Evolutionary conservation across 2,797 vertebrate genomes (phyloP).

Genomic region (Melanotaenia pygmaea): DNA sequence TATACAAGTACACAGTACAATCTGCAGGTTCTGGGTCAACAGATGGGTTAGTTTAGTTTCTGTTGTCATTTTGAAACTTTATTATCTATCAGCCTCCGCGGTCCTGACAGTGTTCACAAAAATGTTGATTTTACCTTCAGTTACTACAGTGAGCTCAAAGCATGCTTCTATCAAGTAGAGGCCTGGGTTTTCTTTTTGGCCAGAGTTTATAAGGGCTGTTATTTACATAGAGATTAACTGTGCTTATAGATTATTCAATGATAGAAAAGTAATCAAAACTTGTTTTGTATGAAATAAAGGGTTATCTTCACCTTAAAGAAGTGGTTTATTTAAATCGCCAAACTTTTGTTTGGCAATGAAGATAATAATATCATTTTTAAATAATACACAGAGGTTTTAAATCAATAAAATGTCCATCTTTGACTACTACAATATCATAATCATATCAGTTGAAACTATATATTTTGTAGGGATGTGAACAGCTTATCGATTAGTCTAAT

Average conservation of each 20-base stretch:
- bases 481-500: no score
- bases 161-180: no score
- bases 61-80: background rate
- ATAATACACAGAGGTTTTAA: no score
- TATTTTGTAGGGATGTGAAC: no score
- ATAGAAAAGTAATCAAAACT: background rate
- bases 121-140: background rate
- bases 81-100: background rate
- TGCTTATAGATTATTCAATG: background rate
- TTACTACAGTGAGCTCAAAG: background rate
- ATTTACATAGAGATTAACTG: background rate
- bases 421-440: no score
- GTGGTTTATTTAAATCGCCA: no score
- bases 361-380: no score
- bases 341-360: no score
- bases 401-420: no score
- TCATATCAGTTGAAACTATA: background rate
- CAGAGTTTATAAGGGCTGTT: no score
- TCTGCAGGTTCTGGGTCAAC: constrained; percentile 21
- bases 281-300: background rate
- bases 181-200: no score
- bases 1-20: background rate
- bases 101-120: background rate
- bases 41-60: background rate
- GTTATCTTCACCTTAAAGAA: background rate